phyloP scores from a whole-genome alignment of 23 tunicate species.

The Trididemnum clinides region DNA sequence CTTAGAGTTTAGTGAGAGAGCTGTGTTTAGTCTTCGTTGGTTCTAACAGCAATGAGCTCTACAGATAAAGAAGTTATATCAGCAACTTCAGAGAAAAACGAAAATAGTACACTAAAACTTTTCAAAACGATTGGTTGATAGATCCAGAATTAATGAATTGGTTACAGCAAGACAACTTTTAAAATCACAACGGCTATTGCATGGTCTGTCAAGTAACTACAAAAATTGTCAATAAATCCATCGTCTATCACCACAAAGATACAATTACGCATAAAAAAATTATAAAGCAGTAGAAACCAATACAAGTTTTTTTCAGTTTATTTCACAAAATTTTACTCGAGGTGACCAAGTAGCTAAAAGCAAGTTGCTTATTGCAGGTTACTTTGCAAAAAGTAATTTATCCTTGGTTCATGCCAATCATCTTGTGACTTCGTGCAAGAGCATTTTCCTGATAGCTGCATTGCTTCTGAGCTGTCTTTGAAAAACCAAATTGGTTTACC shows the following conservation, averaged over 20 bases:
- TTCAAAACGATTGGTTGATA: too few species aligned
- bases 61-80: too few species aligned
- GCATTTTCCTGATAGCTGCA: not conserved
- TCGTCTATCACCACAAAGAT: not conserved
- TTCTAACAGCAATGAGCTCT: too few species aligned
- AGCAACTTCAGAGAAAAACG: too few species aligned
- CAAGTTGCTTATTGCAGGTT: not conserved
- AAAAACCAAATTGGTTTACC: not conserved
- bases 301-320: not conserved
- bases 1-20: too few species aligned
- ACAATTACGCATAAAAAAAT: not conserved
- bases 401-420: not conserved
- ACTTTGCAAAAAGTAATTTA: not conserved
- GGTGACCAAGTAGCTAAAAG: not conserved
- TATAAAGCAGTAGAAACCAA: not conserved
- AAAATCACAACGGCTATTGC: not conserved
- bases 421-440: not conserved
- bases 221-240: not conserved
- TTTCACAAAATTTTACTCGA: not conserved
- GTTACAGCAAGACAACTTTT: not conserved
- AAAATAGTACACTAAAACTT: too few species aligned
- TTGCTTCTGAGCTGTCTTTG: not conserved
- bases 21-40: too few species aligned
- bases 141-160: not conserved
- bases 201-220: not conserved